A percentile compares a stretch with the other conserved stretches of the same genome.
These are phyloP conservation scores for fruit fly (Drosophila melanogaster) DNA, from an alignment of 1,140 invertebrate species.

Conservation along the genomic window DNA sequence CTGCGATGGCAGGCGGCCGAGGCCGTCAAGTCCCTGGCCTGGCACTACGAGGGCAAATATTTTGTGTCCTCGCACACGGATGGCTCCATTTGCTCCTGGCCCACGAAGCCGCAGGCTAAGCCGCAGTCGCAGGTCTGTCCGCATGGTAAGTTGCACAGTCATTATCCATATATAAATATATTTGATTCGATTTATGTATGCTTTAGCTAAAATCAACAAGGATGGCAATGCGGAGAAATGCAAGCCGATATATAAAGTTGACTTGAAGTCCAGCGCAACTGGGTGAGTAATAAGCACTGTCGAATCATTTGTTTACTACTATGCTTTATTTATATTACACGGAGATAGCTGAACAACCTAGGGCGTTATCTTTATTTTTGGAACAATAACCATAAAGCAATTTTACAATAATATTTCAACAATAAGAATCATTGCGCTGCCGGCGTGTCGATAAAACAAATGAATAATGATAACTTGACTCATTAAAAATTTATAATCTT, in stretches of 20 bases:
- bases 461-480: conserved; percentile 7
- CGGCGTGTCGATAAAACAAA: not conserved
- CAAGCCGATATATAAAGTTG: conserved; percentile 96
- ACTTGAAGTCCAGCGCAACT: conserved; percentile 95
- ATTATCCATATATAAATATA: not conserved
- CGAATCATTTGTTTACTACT: conserved; percentile 1
- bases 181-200: conserved; percentile 9
- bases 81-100: conserved; percentile 97
- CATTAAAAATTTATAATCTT: not conserved
- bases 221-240: conserved; percentile 94
- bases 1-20: conserved; percentile 92
- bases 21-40: conserved; percentile 93
- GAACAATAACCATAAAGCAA: not conserved
- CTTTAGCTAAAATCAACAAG: conserved; percentile 86
- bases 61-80: conserved; percentile 98
- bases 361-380: conserved; percentile 11
- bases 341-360: not conserved
- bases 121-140: conserved; percentile 93
- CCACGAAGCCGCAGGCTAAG: conserved; percentile 89
- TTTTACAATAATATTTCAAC: not conserved
- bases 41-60: conserved; percentile 99
- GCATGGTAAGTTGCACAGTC: conserved; percentile 89
- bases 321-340: not conserved
- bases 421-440: not conserved
- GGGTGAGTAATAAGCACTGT: conserved; percentile 88